Evolutionary conservation across 2,113 vertebrate genomes (phyloP), one percentile per base, ranked within the genome.

Genomic region (Cavia aperea): DNA sequence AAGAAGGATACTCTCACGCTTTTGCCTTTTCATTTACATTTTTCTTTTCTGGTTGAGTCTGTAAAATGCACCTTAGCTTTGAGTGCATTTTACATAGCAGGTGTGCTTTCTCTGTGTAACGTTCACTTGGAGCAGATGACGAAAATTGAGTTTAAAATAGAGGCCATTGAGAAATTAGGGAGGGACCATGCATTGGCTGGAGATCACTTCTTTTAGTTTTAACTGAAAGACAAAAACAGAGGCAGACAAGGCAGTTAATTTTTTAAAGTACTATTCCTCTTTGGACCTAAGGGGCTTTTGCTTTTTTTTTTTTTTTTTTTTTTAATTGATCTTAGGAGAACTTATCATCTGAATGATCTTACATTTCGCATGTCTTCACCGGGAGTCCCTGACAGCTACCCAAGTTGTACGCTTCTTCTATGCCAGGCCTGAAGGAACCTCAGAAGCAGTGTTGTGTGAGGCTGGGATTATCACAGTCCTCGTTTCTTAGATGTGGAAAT

Each of bases 241-340:
- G 63, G 29, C n/a, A 92, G 72, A 10, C 21, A 77, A 72, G 77
- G 82, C 39, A 54, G 13, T 93, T 85, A 63, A 81, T 92, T 90
- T 92, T 89, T 89, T 6, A 77, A 95, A 94, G 51, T 79, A 36
- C 1, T 54, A 7, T 43, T 70, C 18, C 79, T 62, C 85, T 87
- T 86, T 87, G 54, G 26, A 39, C 70, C 66, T 85, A 7, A 33
- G 29, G 77, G 90, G 58, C 56, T 33, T 49, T 73, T 86, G 51
- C 86, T 86, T 73, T 78, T 16, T 81, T 77, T 90, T 78, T 84
- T 87, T 56, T 56, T 56, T 56, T 56, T 60, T 81, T 77, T 90
- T 85, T 87, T 85, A 21, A 81, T 87, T 91, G 78, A 78, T 91
- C 66, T 89, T 36, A 73, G 56, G 65, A 94, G 78, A 92, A 90